A percentile compares a stretch with the other conserved stretches of the same genome.
These are phyloP conservation scores for roundworm (Caenorhabditis elegans) DNA, from an alignment of 1,140 invertebrate genomes.

Conservation along the genomic window DNA sequence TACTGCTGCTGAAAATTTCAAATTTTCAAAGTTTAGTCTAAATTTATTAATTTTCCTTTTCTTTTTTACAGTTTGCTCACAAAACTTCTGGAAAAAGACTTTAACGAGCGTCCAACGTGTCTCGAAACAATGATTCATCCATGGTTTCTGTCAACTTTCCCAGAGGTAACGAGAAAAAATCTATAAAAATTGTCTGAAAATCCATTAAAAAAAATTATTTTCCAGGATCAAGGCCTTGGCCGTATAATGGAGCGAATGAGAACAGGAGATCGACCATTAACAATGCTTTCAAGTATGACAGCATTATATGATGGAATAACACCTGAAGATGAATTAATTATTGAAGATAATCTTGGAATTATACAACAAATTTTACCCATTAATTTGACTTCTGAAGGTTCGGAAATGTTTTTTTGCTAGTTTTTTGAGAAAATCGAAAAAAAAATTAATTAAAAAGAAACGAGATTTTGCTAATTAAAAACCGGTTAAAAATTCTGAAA, in stretches of 20 bases:
- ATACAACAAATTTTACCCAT: not conserved
- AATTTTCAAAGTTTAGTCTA: too few species aligned
- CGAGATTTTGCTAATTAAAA: too few species aligned
- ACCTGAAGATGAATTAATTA: not conserved
- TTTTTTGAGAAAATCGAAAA: too few species aligned
- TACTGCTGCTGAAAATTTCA: not conserved
- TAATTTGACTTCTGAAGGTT: not conserved
- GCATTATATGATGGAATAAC: not conserved
- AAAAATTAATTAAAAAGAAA: too few species aligned
- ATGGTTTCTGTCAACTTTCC: not conserved
- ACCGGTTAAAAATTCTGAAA: not conserved
- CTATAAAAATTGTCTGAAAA: too few species aligned
- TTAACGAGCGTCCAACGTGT: not conserved
- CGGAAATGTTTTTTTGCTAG: not conserved
- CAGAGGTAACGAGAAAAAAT: not conserved
- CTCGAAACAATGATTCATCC: not conserved
- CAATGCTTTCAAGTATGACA: not conserved
- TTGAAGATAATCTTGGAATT: not conserved
- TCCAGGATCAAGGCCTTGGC: not conserved
- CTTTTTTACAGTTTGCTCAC: not conserved
- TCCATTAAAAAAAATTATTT: too few species aligned
- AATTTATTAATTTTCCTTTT: too few species aligned
- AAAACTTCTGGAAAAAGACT: not conserved
- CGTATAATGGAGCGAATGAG: slow-evolving; percentile 1
- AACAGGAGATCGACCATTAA: not conserved